Evolutionary conservation across 2,888 invertebrate genomes (phyloP).

Genomic region (Diaphora mendica): DNA sequence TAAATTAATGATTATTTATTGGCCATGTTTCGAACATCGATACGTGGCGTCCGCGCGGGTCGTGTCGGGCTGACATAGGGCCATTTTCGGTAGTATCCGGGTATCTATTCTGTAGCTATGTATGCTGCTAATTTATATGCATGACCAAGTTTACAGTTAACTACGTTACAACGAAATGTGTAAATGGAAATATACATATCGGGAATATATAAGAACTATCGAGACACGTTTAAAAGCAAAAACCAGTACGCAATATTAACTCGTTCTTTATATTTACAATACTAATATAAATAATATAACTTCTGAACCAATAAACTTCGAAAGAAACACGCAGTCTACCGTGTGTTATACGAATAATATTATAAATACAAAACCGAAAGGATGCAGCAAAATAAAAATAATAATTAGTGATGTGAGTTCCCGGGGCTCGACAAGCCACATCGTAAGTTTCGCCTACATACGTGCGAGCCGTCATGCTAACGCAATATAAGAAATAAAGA

Average conservation of each 20-base stretch:
- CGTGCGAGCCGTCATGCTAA: constrained; percentile 63
- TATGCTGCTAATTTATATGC: constrained; percentile 67
- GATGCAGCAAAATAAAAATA: constrained; percentile 50
- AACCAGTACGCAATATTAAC: not conserved
- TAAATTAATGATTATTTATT: constrained; percentile 80
- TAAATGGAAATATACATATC: constrained; percentile 51
- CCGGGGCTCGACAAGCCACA: constrained; percentile 48
- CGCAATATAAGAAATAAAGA: constrained; percentile 65
- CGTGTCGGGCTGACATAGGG: constrained; percentile 55
- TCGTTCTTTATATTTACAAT: not conserved
- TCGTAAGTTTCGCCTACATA: constrained; percentile 63
- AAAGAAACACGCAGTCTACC: not conserved
- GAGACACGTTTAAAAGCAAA: constrained; percentile 29
- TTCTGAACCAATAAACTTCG: not conserved
- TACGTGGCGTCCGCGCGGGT: constrained; percentile 62
- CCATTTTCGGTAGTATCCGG: constrained; percentile 78
- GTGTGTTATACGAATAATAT: constrained; percentile 4
- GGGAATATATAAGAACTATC: constrained; percentile 24
- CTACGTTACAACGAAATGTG: constrained; percentile 58
- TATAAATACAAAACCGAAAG: constrained; percentile 28
- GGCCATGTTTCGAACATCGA: constrained; percentile 69
- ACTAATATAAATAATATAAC: not conserved
- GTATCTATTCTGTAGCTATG: constrained; percentile 57
- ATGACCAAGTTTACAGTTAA: constrained; percentile 56
- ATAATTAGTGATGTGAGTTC: constrained; percentile 71